Percentiles rank a stretch among this genome's conserved stretches.
These are phyloP conservation scores for Euplagia quadripunctaria DNA, from an alignment of 2,888 invertebrate genomes.

Conservation along the genomic window DNA sequence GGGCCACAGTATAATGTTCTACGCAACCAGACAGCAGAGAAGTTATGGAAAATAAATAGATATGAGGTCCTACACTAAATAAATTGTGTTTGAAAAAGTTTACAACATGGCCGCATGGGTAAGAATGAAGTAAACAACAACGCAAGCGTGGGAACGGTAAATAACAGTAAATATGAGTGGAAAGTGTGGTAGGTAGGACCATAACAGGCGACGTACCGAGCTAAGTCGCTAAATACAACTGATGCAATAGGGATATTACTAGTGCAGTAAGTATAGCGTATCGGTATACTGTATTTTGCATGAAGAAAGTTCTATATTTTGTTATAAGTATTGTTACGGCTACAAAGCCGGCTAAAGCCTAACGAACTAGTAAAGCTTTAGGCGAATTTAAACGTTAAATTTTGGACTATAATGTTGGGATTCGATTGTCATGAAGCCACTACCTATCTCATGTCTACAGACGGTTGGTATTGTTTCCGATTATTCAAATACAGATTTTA, in stretches of 20 bases:
- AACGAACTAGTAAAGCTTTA: neutral
- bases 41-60: too few relatives aligned
- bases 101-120: neutral
- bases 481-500: neutral
- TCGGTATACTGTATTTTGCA: neutral
- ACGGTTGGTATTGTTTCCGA: neutral
- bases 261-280: neutral
- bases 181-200: neutral
- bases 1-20: too few relatives aligned
- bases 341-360: neutral
- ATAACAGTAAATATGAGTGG: neutral
- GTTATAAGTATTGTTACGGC: neutral
- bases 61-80: too few relatives aligned
- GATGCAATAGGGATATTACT: neutral
- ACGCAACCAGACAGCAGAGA: too few relatives aligned
- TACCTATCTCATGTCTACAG: too few relatives aligned
- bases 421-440: too few relatives aligned
- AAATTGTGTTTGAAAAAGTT: neutral
- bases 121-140: neutral
- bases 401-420: too few relatives aligned
- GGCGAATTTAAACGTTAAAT: neutral
- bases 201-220: neutral
- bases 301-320: neutral
- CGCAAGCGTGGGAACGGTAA: neutral
- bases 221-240: neutral